Evolutionary conservation across 2,797 vertebrate species (phyloP), one percentile per base, ranked within the genome.

Genomic region (Liasis olivaceus): DNA sequence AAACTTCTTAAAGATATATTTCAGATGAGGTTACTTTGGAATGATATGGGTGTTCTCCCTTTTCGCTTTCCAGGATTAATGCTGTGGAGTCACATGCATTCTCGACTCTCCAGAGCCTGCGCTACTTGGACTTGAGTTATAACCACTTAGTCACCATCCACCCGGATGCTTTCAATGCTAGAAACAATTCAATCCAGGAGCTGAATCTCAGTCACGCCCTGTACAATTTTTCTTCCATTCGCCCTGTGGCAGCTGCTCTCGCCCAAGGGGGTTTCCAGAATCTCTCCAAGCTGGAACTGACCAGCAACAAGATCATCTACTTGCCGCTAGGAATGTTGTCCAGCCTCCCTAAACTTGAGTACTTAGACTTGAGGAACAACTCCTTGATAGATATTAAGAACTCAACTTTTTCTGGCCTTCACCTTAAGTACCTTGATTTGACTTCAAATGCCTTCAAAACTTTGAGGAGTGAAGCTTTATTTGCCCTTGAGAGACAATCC

Each of bases 81-180:
- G 96, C 97, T 89, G 90, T 98, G 95, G 97, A 96, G 6, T 97
- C 98, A 5, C 97, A 96, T 90, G 96, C 96, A 84, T 98, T 98
- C 95, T 97, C 97, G 12, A 86, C 95, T 62, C 97, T 98, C 88
- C 93, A 92, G 89, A 96, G 95, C 93, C 96, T 98, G 87, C 97
- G 96, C 59, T 97, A 96, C 91, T 96, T 98, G 93, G 98, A 98
- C 95, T 97, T 98, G 90, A 98, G 98, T 88, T 95, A 96, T 89
- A 98, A 98, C 97, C 96, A 92, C 6, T 96, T 98, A 95, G 96
- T 95, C 0, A 95, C 98, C 91, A 98, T 98, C 94, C 98, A 98
- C 31, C 98, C 98, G 0, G 97, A 98, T 81, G 98, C 98, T 12
- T 97, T 98, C 92, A 96, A 77, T 26, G 97, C 98, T 22, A 96